Evolutionary conservation across 1,140 invertebrate species (phyloP).

Genomic region (Drosophila nikananu): DNA sequence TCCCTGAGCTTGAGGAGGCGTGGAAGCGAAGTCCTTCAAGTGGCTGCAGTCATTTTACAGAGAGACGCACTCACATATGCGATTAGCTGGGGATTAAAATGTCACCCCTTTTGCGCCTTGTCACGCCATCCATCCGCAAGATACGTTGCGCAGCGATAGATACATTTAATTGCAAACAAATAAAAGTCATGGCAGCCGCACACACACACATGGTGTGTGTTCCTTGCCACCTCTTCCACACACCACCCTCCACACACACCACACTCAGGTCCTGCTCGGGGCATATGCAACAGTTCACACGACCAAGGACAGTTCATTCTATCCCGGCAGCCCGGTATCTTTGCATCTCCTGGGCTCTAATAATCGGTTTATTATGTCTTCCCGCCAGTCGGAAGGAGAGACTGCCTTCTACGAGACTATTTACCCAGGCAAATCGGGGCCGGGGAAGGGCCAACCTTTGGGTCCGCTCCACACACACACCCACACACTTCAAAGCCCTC

Average conservation of each 20-base stretch:
- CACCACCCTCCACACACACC: background rate
- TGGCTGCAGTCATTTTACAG: slow-evolving; percentile 75
- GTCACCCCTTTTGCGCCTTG: slow-evolving; percentile 77
- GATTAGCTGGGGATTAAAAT: slow-evolving; percentile 85
- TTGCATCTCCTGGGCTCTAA: slow-evolving; percentile 67
- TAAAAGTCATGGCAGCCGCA: slow-evolving; percentile 81
- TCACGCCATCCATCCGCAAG: slow-evolving; percentile 59
- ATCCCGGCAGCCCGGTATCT: slow-evolving; percentile 42
- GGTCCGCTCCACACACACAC: slow-evolving; percentile 28
- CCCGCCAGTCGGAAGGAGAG: background rate
- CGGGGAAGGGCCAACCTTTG: slow-evolving; percentile 19
- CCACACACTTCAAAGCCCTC: slow-evolving; percentile 62
- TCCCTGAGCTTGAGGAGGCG: background rate
- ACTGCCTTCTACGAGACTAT: slow-evolving; percentile 9
- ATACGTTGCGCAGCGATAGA: slow-evolving; percentile 57
- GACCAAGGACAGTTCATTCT: slow-evolving; percentile 44
- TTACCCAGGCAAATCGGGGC: slow-evolving; percentile 21
- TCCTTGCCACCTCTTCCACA: slow-evolving; percentile 4
- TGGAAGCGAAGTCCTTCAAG: slow-evolving; percentile 42
- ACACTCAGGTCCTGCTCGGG: slow-evolving; percentile 37
- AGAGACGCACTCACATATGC: slow-evolving; percentile 71
- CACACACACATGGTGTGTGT: slow-evolving; percentile 24
- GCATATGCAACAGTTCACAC: slow-evolving; percentile 81
- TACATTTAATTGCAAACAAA: slow-evolving; percentile 85
- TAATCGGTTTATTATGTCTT: slow-evolving; percentile 79